phyloP scores from a whole-genome alignment of 2,797 vertebrate species.

The Cephalopachus bancanus region DNA sequence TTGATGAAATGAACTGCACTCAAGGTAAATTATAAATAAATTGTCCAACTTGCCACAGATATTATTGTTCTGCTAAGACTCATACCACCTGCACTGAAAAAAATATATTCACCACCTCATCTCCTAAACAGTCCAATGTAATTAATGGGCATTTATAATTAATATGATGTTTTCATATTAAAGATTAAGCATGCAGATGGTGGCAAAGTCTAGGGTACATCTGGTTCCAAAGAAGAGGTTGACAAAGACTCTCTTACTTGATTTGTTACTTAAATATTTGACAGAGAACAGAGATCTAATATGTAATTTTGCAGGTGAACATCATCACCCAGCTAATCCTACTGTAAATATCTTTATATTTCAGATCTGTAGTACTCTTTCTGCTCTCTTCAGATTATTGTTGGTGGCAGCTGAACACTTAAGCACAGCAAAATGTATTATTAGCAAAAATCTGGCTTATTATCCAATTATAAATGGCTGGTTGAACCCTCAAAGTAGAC shows the following conservation, averaged over 20 bases:
- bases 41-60: conserved; percentile 81
- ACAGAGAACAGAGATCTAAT: conserved; percentile 70
- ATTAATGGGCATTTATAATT: conserved; percentile 87
- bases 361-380: conserved; percentile 67
- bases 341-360: conserved; percentile 66
- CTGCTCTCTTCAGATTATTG: conserved; percentile 56
- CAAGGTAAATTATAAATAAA: conserved; percentile 86
- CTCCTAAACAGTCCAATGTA: conserved; percentile 84
- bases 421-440: conserved; percentile 78
- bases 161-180: conserved; percentile 87
- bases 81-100: conserved; percentile 81
- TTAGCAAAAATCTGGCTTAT: conserved; percentile 82
- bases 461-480: conserved; percentile 85
- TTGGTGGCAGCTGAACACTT: conserved; percentile 72
- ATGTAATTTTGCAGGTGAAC: conserved; percentile 75
- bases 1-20: conserved; percentile 80
- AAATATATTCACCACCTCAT: conserved; percentile 78
- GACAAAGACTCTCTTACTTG: conserved; percentile 80
- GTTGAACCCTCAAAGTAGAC: conserved; percentile 75
- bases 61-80: conserved; percentile 80
- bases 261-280: conserved; percentile 86
- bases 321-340: conserved; percentile 64
- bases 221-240: conserved; percentile 85
- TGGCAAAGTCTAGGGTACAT: conserved; percentile 83
- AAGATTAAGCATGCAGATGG: conserved; percentile 87